These are phyloP conservation scores for Yponomeuta malinellus DNA, from an alignment of 2,888 invertebrate species.

Conservation along the genomic window DNA sequence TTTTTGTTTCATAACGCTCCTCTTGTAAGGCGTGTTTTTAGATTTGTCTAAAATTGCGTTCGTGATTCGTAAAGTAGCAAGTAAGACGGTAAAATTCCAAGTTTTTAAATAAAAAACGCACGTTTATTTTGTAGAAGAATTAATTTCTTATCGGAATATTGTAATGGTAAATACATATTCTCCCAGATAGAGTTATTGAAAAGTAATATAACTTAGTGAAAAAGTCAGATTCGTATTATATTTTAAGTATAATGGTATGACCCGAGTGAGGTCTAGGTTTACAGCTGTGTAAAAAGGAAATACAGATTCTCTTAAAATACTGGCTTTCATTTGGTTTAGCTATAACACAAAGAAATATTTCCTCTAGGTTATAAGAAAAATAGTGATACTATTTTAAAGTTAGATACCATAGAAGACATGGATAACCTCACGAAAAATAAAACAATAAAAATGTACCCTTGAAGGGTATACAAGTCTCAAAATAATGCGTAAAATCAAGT, in stretches of 20 bases:
- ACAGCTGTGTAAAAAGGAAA: constrained; percentile 67
- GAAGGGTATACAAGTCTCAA: too few relatives aligned
- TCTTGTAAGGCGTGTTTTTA: constrained; percentile 25
- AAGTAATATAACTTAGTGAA: constrained; percentile 49
- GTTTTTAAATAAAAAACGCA: constrained; percentile 44
- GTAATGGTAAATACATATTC: constrained; percentile 37
- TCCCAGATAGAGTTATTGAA: constrained; percentile 58
- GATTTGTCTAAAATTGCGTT: constrained; percentile 24
- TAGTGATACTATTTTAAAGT: too few relatives aligned
- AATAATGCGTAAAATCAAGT: too few relatives aligned
- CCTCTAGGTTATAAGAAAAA: too few relatives aligned
- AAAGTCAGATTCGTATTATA: constrained; percentile 72
- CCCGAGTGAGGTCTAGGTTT: constrained; percentile 54
- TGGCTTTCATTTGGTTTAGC: constrained; percentile 32
- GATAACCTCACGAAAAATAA: too few relatives aligned
- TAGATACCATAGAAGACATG: too few relatives aligned
- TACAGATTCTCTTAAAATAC: constrained; percentile 57
- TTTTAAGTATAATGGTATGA: constrained; percentile 61
- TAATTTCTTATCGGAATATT: constrained; percentile 20
- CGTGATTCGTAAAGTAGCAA: constrained; percentile 15
- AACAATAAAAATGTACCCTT: too few relatives aligned
- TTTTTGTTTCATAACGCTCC: constrained; percentile 29
- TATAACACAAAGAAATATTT: too few relatives aligned
- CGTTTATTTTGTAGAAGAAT: constrained; percentile 45
- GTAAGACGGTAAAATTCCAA: constrained; percentile 53